Evolutionary conservation across 2,797 vertebrate species (phyloP).

Genomic region (Hemibagrus guttatus): DNA sequence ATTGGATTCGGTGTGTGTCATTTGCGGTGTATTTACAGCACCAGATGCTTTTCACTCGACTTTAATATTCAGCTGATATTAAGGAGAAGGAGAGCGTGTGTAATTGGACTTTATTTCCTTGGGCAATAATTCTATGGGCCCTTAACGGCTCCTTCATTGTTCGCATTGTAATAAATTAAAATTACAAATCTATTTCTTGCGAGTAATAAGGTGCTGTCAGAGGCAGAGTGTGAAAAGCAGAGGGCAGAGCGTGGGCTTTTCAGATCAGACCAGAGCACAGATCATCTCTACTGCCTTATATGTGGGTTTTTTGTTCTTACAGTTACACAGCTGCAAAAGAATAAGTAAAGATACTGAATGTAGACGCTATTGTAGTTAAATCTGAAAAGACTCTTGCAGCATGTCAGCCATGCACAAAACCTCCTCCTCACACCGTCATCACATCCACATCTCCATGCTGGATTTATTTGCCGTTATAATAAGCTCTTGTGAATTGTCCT

Average conservation of each 20-base stretch:
- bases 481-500: not conserved
- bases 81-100: not conserved
- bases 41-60: not conserved
- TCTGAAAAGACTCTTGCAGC: too few relatives aligned
- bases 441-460: too few relatives aligned
- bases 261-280: not conserved
- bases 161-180: slow-evolving; percentile 30
- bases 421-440: too few relatives aligned
- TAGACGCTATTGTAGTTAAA: too few relatives aligned
- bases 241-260: not conserved
- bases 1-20: not conserved
- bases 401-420: too few relatives aligned
- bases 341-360: not conserved
- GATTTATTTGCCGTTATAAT: too few relatives aligned
- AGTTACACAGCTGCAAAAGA: not conserved
- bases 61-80: not conserved
- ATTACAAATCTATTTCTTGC: slow-evolving; percentile 43
- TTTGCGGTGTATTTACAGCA: not conserved
- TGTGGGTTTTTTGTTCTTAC: not conserved
- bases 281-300: not conserved
- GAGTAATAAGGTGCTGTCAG: slow-evolving; percentile 16
- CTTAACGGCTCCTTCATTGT: slow-evolving; percentile 25
- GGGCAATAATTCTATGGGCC: slow-evolving; percentile 9
- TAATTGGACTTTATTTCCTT: slow-evolving; percentile 29
- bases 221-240: not conserved